These are phyloP conservation scores for Hemithea aestivaria DNA, from an alignment of 2,888 invertebrate genomes.

Conservation along the genomic window DNA sequence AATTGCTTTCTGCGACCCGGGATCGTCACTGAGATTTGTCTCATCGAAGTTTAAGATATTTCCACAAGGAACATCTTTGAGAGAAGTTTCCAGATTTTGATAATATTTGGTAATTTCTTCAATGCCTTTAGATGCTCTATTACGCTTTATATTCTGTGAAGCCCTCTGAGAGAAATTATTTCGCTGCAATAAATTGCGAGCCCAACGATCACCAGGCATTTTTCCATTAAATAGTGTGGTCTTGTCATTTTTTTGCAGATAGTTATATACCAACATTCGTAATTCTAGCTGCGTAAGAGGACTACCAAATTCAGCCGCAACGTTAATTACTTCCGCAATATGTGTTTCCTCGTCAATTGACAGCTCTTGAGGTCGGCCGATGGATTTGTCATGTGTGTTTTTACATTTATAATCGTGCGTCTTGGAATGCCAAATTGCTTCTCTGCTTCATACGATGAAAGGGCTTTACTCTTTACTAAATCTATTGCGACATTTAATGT, in stretches of 20 bases:
- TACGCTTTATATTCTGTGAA: slow-evolving; percentile 11
- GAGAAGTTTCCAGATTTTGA: background rate
- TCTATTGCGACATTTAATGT: background rate
- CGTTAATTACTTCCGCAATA: slow-evolving; percentile 15
- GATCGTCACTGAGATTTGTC: slow-evolving; percentile 1
- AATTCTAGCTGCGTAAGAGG: slow-evolving; percentile 22
- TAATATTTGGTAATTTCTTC: slow-evolving; percentile 1
- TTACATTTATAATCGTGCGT: slow-evolving; percentile 10
- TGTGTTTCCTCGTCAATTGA: slow-evolving; percentile 20
- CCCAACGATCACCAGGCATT: background rate
- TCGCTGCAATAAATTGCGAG: background rate
- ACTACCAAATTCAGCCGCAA: slow-evolving; percentile 20
- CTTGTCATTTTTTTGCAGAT: slow-evolving; percentile 14
- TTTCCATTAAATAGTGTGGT: slow-evolving; percentile 5
- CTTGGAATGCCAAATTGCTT: too few relatives aligned
- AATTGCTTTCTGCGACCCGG: background rate
- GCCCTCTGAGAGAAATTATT: background rate
- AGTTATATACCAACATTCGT: slow-evolving; percentile 18
- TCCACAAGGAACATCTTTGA: slow-evolving; percentile 1
- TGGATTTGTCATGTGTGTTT: slow-evolving; percentile 12
- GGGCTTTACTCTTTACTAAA: background rate
- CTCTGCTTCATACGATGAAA: slow-evolving; percentile 8
- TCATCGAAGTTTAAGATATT: slow-evolving; percentile 1
- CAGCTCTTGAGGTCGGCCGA: slow-evolving; percentile 19
- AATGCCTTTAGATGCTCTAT: slow-evolving; percentile 9